A percentile compares a stretch with the other conserved stretches of the same genome.
Evolutionary conservation across 2,888 invertebrate genomes (phyloP).

Genomic region (Dascillus cervinus): DNA sequence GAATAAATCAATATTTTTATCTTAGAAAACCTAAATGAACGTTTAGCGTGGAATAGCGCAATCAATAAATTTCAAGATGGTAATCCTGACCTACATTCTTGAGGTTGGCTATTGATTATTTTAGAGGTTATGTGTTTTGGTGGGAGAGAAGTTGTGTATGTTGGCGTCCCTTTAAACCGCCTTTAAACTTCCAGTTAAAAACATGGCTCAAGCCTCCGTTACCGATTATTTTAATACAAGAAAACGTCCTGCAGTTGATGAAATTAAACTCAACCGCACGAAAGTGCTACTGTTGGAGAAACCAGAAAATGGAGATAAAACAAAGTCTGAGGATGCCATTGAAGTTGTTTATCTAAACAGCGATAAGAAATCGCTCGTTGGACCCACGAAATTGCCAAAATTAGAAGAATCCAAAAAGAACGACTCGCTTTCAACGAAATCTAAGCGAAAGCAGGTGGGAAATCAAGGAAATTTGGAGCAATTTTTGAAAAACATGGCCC

Average conservation of each 20-base stretch:
- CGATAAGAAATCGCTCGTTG: not conserved
- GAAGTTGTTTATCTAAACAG: not conserved
- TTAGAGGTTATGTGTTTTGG: too few species aligned
- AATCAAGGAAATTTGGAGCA: conserved; percentile 5
- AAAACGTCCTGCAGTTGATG: conserved; percentile 67
- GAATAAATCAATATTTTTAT: too few species aligned
- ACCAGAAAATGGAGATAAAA: not conserved
- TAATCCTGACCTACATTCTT: too few species aligned
- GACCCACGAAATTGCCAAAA: too few species aligned
- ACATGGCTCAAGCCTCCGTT: conserved; percentile 72
- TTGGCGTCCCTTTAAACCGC: too few species aligned
- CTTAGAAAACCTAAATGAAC: too few species aligned
- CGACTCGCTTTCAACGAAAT: not conserved
- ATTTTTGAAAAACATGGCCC: conserved; percentile 15
- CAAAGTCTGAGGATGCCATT: not conserved
- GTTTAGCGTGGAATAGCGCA: too few species aligned
- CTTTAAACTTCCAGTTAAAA: too few species aligned
- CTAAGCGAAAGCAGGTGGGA: not conserved
- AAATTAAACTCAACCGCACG: conserved; percentile 43
- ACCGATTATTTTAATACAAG: conserved; percentile 68
- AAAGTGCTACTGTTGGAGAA: conserved; percentile 44
- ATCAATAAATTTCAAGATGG: too few species aligned
- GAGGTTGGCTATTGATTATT: too few species aligned
- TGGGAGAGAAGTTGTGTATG: too few species aligned
- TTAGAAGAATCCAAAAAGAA: not conserved